Conservation (phyloP, 2,888 invertebrate species). For the Nemurella pictetii region DNA sequence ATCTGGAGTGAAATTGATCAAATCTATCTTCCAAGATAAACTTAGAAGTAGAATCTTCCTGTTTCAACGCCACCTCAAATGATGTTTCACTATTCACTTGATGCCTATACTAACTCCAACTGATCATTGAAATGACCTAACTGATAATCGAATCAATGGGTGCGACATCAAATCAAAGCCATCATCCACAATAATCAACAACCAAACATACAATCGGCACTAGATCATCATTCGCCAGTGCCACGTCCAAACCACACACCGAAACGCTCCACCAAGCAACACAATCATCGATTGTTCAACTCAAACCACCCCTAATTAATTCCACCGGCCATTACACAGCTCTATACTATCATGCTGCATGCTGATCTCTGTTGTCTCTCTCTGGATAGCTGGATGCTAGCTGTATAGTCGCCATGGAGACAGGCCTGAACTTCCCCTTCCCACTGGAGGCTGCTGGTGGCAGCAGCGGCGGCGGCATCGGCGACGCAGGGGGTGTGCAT, state of each 20-base stretch:
- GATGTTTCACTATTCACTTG: too few relatives aligned
- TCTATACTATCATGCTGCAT: background rate
- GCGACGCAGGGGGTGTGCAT: conserved; percentile 42
- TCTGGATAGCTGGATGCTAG: background rate
- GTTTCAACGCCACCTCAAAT: too few relatives aligned
- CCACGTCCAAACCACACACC: background rate
- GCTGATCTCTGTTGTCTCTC: background rate
- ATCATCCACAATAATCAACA: background rate
- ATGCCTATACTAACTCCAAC: too few relatives aligned
- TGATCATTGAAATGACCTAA: too few relatives aligned
- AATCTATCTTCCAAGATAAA: too few relatives aligned
- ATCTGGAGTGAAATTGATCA: too few relatives aligned
- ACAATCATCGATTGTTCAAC: background rate
- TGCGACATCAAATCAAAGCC: background rate
- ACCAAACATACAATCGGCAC: too few relatives aligned
- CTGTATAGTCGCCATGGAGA: conserved; percentile 5
- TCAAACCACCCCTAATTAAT: background rate
- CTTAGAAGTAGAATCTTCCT: too few relatives aligned
- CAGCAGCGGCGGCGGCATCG: conserved; percentile 40
- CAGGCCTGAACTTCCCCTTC: conserved; percentile 42
- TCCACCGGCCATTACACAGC: background rate
- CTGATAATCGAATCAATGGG: background rate
- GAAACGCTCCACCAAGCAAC: background rate
- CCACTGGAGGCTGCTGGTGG: conserved; percentile 45
- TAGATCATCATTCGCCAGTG: too few relatives aligned